A percentile compares a stretch with the other conserved stretches of the same genome.
These are phyloP conservation scores for Drosophila nasuta DNA, from an alignment of 1,140 invertebrate species.

Conservation along the genomic window DNA sequence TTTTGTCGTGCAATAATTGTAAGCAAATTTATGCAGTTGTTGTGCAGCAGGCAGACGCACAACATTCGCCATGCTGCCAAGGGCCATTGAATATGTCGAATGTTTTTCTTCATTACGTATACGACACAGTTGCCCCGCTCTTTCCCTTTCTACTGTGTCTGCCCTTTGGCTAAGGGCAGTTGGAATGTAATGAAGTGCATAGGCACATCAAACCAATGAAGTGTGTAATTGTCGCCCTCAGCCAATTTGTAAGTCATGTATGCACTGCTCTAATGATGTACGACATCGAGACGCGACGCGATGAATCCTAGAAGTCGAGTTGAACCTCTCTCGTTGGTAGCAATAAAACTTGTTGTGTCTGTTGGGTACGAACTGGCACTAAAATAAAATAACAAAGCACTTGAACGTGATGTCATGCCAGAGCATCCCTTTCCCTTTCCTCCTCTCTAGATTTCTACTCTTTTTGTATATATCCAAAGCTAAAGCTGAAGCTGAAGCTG, in stretches of 20 bases:
- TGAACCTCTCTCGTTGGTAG: neutral
- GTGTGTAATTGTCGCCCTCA: constrained; percentile 49
- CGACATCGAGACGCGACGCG: neutral
- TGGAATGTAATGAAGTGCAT: constrained; percentile 40
- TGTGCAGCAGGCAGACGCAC: neutral
- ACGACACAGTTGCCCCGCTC: neutral
- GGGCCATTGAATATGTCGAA: neutral
- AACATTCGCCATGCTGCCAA: constrained; percentile 2
- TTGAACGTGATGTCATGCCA: constrained; percentile 50
- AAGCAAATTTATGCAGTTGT: constrained; percentile 10
- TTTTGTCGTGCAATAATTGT: neutral
- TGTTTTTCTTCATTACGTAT: constrained; percentile 25
- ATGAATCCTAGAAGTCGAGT: neutral
- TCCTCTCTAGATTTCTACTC: neutral
- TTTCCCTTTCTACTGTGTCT: neutral
- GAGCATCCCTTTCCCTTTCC: neutral
- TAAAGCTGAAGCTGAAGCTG: too few species aligned
- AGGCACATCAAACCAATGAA: constrained; percentile 54
- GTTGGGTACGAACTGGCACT: constrained; percentile 4
- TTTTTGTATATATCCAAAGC: neutral
- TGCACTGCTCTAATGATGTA: constrained; percentile 26
- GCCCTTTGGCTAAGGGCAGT: neutral
- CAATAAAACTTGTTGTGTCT: constrained; percentile 36
- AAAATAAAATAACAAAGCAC: constrained; percentile 50
- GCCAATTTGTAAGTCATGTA: constrained; percentile 32